Evolutionary conservation across 2,888 invertebrate genomes (phyloP).

Genomic region (Pyrochroa serraticornis): DNA sequence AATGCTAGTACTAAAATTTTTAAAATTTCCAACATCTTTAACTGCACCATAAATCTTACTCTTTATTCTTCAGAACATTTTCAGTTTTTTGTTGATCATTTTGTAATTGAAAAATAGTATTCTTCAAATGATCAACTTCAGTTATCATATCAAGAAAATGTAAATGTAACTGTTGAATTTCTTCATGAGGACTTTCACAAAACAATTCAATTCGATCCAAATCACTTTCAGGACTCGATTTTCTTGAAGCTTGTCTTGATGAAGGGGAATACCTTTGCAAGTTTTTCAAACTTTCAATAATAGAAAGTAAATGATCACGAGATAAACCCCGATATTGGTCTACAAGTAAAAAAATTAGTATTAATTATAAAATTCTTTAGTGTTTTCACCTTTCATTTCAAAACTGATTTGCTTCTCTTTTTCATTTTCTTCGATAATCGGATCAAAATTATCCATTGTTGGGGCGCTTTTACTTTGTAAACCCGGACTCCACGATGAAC

Average conservation of each 20-base stretch:
- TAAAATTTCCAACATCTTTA: neutral
- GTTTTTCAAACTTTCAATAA: constrained; percentile 23
- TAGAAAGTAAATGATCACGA: constrained; percentile 18
- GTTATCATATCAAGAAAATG: constrained; percentile 29
- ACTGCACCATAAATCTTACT: constrained; percentile 12
- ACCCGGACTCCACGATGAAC: constrained; percentile 9
- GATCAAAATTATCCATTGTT: too few species aligned
- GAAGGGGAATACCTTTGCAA: constrained; percentile 13
- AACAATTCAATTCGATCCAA: constrained; percentile 24
- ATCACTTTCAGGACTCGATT: constrained; percentile 30
- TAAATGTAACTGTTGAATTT: constrained; percentile 27
- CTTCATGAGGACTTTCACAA: constrained; percentile 26
- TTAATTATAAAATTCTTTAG: neutral
- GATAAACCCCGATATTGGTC: constrained; percentile 20
- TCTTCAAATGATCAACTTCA: constrained; percentile 28
- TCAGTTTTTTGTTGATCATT: constrained; percentile 20
- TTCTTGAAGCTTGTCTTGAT: constrained; percentile 18
- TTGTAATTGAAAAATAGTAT: constrained; percentile 19
- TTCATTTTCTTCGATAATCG: neutral
- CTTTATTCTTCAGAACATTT: constrained; percentile 19
- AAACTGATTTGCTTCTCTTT: neutral
- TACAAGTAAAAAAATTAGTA: constrained; percentile 2
- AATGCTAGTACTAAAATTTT: constrained; percentile 9
- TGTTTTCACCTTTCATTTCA: constrained; percentile 5
- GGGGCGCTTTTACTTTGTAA: constrained; percentile 1